Evolutionary conservation across 2,888 invertebrate genomes (phyloP), one percentile per base, ranked within the genome.

Genomic region (Dicycla oo): DNA sequence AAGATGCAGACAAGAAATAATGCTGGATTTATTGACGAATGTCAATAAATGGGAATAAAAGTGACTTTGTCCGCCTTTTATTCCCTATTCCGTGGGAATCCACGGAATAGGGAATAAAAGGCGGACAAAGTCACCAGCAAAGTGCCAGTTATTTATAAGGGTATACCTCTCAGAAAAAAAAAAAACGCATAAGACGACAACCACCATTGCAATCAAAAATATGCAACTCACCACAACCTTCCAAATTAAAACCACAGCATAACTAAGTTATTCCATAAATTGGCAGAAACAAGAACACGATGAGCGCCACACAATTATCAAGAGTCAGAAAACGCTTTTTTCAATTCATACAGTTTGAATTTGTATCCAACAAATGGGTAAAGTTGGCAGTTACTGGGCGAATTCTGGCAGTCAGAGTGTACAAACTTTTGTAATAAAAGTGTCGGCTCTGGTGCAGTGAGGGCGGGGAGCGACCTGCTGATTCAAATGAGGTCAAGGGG

Each of bases 371-470:
- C 91, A 90, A 93, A 93, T 92, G 91, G 91, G 75, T 76, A 85
- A 91, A 93, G 91, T 91, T 92, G 87, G 80, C 82, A 81, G 84
- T 87, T 84, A 81, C 82, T 78, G 72, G 86, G 87, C 79, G 86
- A 88, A 91, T 89, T 88, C 88, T 84, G 75, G 73, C 87, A 85
- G 88, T 86, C 84, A 80, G 83, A 80, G 80, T 84, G 86, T 81
- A 85, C 87, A 87, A 94, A 94, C 93, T 94, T 94, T 92, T 75
- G 92, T 91, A 93, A 94, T 94, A 94, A 94, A 93, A 92, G 86
- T 85, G 81, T 79, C 62, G 82, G 87, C 84, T 72, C 73, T 3
- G 84, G 83, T 45, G 30, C 51, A 89, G 77, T 86, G 85, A 6
- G 0, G 47, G 86, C 85, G 85, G 54, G 8, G 34, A 76, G 73